Percentiles rank a stretch among this genome's conserved stretches.
Evolutionary conservation across 2,888 invertebrate genomes (phyloP).

Genomic region (Busseola fusca): DNA sequence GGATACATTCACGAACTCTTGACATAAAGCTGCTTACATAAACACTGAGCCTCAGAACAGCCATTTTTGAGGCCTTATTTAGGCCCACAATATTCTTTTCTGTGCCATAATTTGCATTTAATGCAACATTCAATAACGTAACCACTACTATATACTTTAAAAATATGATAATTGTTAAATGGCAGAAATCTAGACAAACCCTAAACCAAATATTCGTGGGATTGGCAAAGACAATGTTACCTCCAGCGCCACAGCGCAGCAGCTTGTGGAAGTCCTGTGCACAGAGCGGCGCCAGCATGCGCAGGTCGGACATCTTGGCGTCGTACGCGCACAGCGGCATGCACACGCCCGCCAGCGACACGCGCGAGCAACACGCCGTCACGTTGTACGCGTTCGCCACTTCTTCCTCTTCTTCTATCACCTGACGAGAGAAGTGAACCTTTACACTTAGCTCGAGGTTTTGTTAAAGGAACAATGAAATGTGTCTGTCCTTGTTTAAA

Average conservation of each 20-base stretch:
- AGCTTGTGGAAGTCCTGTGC: conserved; percentile 93
- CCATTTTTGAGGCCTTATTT: too few relatives aligned
- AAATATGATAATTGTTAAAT: too few relatives aligned
- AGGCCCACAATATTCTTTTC: too few relatives aligned
- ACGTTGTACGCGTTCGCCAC: conserved; percentile 92
- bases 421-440: conserved; percentile 69
- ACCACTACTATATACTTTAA: too few relatives aligned
- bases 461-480: not conserved
- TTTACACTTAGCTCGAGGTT: not conserved
- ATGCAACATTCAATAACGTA: too few relatives aligned
- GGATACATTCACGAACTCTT: too few relatives aligned
- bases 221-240: conserved; percentile 64
- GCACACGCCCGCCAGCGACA: conserved; percentile 91
- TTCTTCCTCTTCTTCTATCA: conserved; percentile 90
- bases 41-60: too few relatives aligned
- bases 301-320: conserved; percentile 94
- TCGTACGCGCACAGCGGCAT: conserved; percentile 94
- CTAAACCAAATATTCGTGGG: too few relatives aligned
- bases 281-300: conserved; percentile 92
- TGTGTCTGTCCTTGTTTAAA: not conserved
- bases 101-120: too few relatives aligned
- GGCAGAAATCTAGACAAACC: too few relatives aligned
- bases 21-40: too few relatives aligned
- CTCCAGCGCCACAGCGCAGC: conserved; percentile 90
- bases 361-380: conserved; percentile 93